A percentile compares a stretch with the other conserved stretches of the same genome.
phyloP scores from a whole-genome alignment of 2,888 invertebrate genomes.

The Nezara viridula region DNA sequence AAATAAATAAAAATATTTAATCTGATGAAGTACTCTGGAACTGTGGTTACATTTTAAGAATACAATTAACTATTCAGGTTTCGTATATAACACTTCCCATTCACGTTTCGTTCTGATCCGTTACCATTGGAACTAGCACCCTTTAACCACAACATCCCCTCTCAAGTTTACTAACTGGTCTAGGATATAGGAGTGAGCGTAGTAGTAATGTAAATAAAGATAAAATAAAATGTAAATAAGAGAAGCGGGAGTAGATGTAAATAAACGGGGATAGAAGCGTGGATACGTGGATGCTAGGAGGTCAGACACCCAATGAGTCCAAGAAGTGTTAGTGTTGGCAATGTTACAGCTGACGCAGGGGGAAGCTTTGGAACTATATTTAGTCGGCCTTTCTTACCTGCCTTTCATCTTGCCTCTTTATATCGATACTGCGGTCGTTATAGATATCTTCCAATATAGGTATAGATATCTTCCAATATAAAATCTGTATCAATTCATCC shows the following conservation, averaged over 20 bases:
- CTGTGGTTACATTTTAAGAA: no score
- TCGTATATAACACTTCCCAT: no score
- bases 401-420: constrained; percentile 49
- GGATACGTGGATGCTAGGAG: constrained; percentile 19
- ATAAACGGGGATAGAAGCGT: constrained; percentile 1
- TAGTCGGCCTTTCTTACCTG: constrained; percentile 50
- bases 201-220: not conserved
- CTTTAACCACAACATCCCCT: not conserved
- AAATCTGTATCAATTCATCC: not conserved
- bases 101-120: not conserved
- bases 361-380: constrained; percentile 15
- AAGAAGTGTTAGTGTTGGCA: constrained; percentile 51
- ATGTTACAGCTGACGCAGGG: constrained; percentile 51
- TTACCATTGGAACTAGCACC: not conserved
- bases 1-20: no score
- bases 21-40: no score
- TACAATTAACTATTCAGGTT: no score
- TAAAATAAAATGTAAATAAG: not conserved
- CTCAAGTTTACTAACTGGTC: not conserved
- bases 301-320: constrained; percentile 41
- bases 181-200: not conserved
- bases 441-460: not conserved
- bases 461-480: not conserved
- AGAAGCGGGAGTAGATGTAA: not conserved
- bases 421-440: constrained; percentile 27